Evolutionary conservation across 2,113 vertebrate genomes (phyloP).

Genomic region (Bungarus multicinctus): DNA sequence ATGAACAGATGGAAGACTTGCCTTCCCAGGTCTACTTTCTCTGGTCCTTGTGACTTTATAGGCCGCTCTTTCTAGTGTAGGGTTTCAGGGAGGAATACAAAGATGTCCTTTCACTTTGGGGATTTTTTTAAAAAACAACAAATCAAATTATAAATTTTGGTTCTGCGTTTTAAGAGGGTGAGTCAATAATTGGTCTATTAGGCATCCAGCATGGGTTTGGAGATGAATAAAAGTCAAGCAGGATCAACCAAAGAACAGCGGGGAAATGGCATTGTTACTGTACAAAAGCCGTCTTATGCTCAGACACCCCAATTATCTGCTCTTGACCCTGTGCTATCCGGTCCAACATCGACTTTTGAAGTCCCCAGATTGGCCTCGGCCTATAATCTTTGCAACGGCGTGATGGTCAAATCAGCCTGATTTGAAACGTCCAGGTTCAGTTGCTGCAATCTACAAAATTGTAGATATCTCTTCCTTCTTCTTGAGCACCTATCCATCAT

Average conservation of each 20-base stretch:
- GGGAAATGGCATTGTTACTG: background rate
- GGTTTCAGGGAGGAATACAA: slow-evolving; percentile 3
- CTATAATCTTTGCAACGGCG: background rate
- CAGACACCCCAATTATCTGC: background rate
- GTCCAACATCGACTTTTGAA: background rate
- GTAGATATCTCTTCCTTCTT: too few species aligned
- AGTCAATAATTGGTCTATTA: background rate
- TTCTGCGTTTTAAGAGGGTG: background rate
- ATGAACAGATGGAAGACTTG: slow-evolving; percentile 77
- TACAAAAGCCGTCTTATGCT: background rate
- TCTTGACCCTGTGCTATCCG: background rate
- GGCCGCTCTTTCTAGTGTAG: slow-evolving; percentile 49
- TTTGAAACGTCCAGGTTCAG: background rate
- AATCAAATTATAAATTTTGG: background rate
- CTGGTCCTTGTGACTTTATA: slow-evolving; percentile 63
- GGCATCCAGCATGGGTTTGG: too few species aligned
- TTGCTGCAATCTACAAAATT: background rate
- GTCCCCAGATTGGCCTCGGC: background rate
- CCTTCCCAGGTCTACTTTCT: slow-evolving; percentile 68
- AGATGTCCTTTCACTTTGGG: background rate
- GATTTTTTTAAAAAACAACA: too few species aligned
- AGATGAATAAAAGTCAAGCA: too few species aligned
- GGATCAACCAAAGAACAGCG: background rate
- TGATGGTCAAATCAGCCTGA: too few species aligned
- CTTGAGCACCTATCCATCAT: too few species aligned